These are phyloP conservation scores for Aplysina aerophoba DNA, from an alignment of 37 sponge, comb jelly and placozoan species.

Conservation along the genomic window DNA sequence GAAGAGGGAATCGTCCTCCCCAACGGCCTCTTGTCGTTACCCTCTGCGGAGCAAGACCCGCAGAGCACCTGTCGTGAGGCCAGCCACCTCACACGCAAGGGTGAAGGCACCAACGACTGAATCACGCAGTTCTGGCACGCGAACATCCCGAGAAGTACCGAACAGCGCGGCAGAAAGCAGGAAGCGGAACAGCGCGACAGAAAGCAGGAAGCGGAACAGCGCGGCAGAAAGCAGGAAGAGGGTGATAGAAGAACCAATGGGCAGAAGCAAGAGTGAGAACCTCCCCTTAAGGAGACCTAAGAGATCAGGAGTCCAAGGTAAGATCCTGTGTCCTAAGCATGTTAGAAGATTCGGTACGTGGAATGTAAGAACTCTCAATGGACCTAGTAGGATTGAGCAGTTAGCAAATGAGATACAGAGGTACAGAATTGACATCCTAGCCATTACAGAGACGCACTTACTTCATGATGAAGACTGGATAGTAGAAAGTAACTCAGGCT, in stretches of 20 bases:
- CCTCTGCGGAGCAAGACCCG: background rate
- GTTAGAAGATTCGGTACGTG: constrained; percentile 18
- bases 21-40: constrained; percentile 32
- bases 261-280: constrained; percentile 18
- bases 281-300: constrained; percentile 12
- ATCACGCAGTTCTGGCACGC: background rate
- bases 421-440: constrained; percentile 15
- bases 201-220: constrained; percentile 5
- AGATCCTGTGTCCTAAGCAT: background rate
- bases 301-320: background rate
- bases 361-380: constrained; percentile 23
- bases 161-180: constrained; percentile 5
- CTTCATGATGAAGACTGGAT: background rate
- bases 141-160: background rate
- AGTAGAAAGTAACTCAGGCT: constrained; percentile 6
- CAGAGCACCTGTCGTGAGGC: constrained; percentile 31
- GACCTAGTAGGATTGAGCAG: constrained; percentile 10
- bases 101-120: constrained; percentile 11
- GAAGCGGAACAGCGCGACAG: too few species aligned
- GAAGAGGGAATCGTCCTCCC: constrained; percentile 28
- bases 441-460: constrained; percentile 17
- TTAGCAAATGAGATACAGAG: constrained; percentile 23
- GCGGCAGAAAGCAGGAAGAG: background rate
- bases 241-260: background rate
- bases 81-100: constrained; percentile 29